Percentiles rank a stretch among this genome's conserved stretches.
Conservation (phyloP, 2,888 invertebrate species). For the Norana najaformis region DNA sequence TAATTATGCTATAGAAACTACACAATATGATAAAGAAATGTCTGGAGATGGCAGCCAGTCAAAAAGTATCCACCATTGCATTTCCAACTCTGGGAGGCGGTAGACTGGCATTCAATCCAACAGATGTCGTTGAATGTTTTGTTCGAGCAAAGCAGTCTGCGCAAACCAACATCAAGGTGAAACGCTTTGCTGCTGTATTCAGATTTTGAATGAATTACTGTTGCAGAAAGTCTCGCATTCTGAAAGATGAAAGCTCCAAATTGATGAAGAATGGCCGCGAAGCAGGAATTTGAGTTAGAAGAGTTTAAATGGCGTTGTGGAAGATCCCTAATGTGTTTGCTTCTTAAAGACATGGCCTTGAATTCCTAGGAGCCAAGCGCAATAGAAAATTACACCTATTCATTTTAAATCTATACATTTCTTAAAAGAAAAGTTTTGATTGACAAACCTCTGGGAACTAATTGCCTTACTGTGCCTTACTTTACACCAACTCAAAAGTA, state of each 20-base stretch:
- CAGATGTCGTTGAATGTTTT: conserved; percentile 28
- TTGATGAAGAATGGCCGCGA: too few species aligned
- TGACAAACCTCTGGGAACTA: not conserved
- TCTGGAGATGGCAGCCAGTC: conserved; percentile 26
- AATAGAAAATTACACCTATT: too few species aligned
- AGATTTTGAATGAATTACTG: too few species aligned
- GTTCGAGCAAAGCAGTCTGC: not conserved
- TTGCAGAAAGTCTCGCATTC: too few species aligned
- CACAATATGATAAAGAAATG: conserved; percentile 25
- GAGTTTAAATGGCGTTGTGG: not conserved
- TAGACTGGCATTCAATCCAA: conserved; percentile 22
- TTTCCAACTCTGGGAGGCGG: conserved; percentile 35
- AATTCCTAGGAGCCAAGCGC: too few species aligned
- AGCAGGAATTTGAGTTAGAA: not conserved
- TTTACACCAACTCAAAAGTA: too few species aligned
- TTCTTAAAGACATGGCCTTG: too few species aligned
- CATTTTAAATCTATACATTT: too few species aligned
- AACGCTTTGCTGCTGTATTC: not conserved
- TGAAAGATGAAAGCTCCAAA: too few species aligned
- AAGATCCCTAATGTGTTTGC: not conserved
- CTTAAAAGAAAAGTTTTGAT: too few species aligned
- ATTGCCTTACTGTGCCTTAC: not conserved
- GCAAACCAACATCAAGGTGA: not conserved
- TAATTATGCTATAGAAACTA: not conserved
- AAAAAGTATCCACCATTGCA: conserved; percentile 22